Base-by-base conservation (phyloP, 2,888 invertebrate genomes). In the Actias luna region DNA sequence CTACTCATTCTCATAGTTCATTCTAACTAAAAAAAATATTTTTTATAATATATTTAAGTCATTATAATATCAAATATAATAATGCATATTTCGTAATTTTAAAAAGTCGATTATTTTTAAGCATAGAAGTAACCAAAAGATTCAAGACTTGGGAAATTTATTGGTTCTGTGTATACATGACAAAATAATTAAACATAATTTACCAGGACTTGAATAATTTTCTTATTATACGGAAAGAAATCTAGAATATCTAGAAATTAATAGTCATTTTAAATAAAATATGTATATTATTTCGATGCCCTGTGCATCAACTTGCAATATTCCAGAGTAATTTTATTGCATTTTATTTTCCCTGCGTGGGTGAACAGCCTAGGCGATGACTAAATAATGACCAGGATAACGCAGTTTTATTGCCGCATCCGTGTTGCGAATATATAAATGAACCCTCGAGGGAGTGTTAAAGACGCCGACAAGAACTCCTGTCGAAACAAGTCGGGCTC, bases 371-470 rank as follows among this genome's bases (percentile, higher is more conserved):
- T 80, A 77, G 84, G 87, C 85, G 91, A 92, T 92, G 92, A 92
- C 92, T 92, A 91, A 92, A 90, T 92, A 92, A 92, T 92, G 92
- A 92, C 90, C 82, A 79, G 90, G 87, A 89, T 92, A 92, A 92
- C 92, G 88, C 92, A 87, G 88, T 89, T 92, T 92, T 92, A 92
- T 90, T 89, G 87, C 92, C 79, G 83, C 78, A 86, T 89, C 85
- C 92, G 92, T 88, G 91, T 88, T 88, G 86, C 86, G 92, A 91
- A 92, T 92, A 91, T 89, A 92, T 90, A 92, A 92, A 92, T 92
- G 87, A 88, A 92, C 84, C 78, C 92, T 85, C 91, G 58, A 79
- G 92, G 92, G 92, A 88, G 92, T 91, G 91, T 89, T 92, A 92
- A 91, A 90, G 87, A 89, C 83, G 87, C 87, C 87, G 85, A 86